Evolutionary conservation across 2,113 vertebrate genomes (phyloP).

Genomic region (Channa argus): DNA sequence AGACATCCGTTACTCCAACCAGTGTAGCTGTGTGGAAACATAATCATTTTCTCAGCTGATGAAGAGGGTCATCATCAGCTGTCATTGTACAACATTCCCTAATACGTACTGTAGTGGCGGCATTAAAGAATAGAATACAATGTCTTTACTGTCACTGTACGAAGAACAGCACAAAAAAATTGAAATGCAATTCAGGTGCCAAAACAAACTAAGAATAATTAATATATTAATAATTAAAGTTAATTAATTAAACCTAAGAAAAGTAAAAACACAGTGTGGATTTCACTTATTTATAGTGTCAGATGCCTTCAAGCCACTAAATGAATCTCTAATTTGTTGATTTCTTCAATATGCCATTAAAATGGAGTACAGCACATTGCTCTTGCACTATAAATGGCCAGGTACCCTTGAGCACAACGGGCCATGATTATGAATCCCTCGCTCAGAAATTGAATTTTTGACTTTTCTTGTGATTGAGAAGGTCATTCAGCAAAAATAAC

Average conservation of each 20-base stretch:
- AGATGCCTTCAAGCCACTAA: slow-evolving; percentile 27
- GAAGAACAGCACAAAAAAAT: too few relatives aligned
- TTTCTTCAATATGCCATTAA: slow-evolving; percentile 44
- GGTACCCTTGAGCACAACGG: slow-evolving; percentile 50
- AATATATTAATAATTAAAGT: too few relatives aligned
- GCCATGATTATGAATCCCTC: slow-evolving; percentile 67
- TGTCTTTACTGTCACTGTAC: too few relatives aligned
- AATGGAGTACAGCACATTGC: slow-evolving; percentile 8
- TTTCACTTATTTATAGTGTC: slow-evolving; percentile 5
- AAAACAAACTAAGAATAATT: too few relatives aligned
- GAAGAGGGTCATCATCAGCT: slow-evolving; percentile 5
- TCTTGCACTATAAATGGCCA: slow-evolving; percentile 40
- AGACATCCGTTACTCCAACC: not conserved
- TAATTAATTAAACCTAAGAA: too few relatives aligned
- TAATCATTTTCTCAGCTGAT: not conserved
- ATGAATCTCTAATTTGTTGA: slow-evolving; percentile 57
- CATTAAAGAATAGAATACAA: too few relatives aligned
- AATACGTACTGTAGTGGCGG: not conserved
- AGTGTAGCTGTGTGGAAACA: slow-evolving; percentile 7
- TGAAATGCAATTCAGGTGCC: too few relatives aligned
- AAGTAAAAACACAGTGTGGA: too few relatives aligned
- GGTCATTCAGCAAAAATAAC: slow-evolving; percentile 71
- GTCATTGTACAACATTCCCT: not conserved
- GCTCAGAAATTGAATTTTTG: slow-evolving; percentile 67
- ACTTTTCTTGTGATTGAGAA: slow-evolving; percentile 71